Conservation (phyloP, 2,888 invertebrate species). For the Agrochola circellaris region DNA sequence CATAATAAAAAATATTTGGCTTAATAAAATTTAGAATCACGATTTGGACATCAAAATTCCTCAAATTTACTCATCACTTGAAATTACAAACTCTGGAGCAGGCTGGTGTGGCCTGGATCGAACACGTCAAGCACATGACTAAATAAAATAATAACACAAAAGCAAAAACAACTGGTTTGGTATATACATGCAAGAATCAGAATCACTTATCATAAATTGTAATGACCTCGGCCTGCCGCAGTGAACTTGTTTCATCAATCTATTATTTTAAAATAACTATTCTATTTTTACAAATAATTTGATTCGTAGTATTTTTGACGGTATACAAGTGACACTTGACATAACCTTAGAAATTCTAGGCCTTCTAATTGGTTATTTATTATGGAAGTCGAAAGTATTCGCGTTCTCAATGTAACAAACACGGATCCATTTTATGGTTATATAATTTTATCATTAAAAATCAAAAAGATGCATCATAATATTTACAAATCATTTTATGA, state of each 20-base stretch:
- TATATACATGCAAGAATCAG: slow-evolving; percentile 31
- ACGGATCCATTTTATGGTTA: slow-evolving; percentile 10
- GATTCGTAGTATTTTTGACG: slow-evolving; percentile 26
- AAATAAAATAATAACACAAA: slow-evolving; percentile 15
- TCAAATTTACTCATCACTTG: slow-evolving; percentile 35
- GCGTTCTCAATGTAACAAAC: slow-evolving; percentile 32
- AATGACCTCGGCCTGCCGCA: slow-evolving; percentile 38
- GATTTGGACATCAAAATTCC: slow-evolving; percentile 26
- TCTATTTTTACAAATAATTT: slow-evolving; percentile 45
- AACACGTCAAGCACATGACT: slow-evolving; percentile 14
- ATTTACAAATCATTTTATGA: slow-evolving; percentile 40
- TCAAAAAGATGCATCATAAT: slow-evolving; percentile 4
- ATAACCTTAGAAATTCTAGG: slow-evolving; percentile 31
- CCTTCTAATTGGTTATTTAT: slow-evolving; percentile 16
- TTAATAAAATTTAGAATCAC: slow-evolving; percentile 49
- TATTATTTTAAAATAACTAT: slow-evolving; percentile 35
- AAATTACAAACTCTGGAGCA: slow-evolving; percentile 7
- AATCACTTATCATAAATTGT: slow-evolving; percentile 12
- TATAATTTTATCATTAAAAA: neutral
- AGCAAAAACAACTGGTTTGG: slow-evolving; percentile 19
- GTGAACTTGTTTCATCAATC: slow-evolving; percentile 26
- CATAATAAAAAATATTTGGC: slow-evolving; percentile 57
- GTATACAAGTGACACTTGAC: slow-evolving; percentile 5
- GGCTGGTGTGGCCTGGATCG: neutral
- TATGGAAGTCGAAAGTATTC: slow-evolving; percentile 22